Percentiles rank a stretch among this genome's conserved stretches.
These are phyloP conservation scores for Corythornis leucogaster DNA, from an alignment of 2,797 vertebrate species.

Conservation along the genomic window DNA sequence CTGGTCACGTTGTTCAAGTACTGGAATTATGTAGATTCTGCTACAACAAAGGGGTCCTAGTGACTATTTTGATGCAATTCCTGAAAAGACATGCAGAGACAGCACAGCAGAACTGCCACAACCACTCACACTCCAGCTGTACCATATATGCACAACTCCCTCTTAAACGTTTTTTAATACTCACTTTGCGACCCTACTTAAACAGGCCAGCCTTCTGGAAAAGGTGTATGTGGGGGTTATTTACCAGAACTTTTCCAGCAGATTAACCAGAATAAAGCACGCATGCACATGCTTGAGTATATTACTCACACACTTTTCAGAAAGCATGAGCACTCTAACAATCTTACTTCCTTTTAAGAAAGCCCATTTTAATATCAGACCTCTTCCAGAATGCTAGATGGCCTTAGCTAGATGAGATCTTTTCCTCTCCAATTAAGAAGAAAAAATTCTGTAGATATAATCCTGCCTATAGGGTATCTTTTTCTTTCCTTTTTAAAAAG, in stretches of 20 bases:
- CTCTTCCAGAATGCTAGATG: not conserved
- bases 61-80: not conserved
- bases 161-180: not conserved
- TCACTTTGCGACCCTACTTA: not conserved
- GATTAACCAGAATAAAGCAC: not conserved
- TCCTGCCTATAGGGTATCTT: conserved; percentile 3
- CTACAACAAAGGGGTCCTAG: not conserved
- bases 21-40: not conserved
- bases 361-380: not conserved
- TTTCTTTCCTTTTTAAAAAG: not conserved
- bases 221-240: not conserved
- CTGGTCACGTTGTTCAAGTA: not conserved
- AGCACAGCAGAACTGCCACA: conserved; percentile 43
- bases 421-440: not conserved
- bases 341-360: not conserved
- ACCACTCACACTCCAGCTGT: not conserved
- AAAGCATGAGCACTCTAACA: not conserved
- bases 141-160: not conserved
- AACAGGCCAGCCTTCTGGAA: not conserved
- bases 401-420: not conserved
- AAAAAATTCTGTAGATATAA: conserved; percentile 6
- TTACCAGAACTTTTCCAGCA: not conserved
- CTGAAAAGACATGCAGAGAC: not conserved
- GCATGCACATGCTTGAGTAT: accelerated
- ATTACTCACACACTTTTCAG: not conserved